phyloP scores from a whole-genome alignment of 2,113 vertebrate genomes.

The Brachirus orientalis region DNA sequence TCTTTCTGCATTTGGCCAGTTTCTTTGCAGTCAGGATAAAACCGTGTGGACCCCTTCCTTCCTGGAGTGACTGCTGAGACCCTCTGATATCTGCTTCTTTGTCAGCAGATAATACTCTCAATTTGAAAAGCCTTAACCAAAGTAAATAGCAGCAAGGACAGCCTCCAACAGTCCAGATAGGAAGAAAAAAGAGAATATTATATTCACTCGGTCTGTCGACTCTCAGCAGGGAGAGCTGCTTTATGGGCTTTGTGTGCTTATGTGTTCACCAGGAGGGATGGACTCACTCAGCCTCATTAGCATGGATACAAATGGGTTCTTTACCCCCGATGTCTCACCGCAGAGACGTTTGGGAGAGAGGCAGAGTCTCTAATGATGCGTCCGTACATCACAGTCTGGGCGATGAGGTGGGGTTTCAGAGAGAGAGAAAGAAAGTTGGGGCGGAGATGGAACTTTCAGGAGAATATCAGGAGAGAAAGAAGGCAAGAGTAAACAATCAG shows the following conservation, averaged over 20 bases:
- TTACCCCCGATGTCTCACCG: constrained; percentile 49
- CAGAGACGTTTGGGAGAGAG: constrained; percentile 37
- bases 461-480: constrained; percentile 36
- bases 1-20: too few relatives aligned
- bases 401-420: constrained; percentile 24
- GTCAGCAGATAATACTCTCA: constrained; percentile 48
- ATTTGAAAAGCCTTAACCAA: constrained; percentile 53
- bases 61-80: too few relatives aligned
- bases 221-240: constrained; percentile 7
- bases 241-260: constrained; percentile 14
- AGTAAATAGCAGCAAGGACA: constrained; percentile 48
- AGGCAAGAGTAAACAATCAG: constrained; percentile 22
- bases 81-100: constrained; percentile 56
- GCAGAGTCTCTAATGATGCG: constrained; percentile 53
- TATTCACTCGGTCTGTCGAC: constrained; percentile 38
- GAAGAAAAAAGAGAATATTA: constrained; percentile 53
- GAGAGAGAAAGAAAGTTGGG: constrained; percentile 4
- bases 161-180: constrained; percentile 34
- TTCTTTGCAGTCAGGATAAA: too few relatives aligned
- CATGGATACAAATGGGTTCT: constrained; percentile 53
- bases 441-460: neutral
- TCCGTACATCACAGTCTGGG: constrained; percentile 20
- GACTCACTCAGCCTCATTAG: constrained; percentile 59
- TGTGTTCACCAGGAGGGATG: constrained; percentile 42
- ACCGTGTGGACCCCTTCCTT: too few relatives aligned